Conservation (phyloP, 2,113 vertebrate species). For the Dipodomys ordii region DNA sequence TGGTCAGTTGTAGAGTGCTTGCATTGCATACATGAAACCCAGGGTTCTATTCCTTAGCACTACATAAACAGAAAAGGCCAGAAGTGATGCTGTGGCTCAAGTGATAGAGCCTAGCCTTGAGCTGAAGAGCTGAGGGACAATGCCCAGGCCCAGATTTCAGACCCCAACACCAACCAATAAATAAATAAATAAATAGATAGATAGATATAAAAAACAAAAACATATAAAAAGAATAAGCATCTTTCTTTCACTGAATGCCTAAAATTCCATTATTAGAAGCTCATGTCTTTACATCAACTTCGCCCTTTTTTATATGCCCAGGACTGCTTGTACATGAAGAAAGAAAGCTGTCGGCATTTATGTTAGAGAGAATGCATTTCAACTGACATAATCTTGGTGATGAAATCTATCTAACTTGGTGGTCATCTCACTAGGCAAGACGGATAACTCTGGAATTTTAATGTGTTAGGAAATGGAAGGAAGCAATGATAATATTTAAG, state of each 20-base stretch:
- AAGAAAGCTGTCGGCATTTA: not conserved
- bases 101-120: no score
- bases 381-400: not conserved
- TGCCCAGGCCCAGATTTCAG: no score
- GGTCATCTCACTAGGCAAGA: not conserved
- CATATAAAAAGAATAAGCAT: not conserved
- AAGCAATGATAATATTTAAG: not conserved
- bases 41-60: no score
- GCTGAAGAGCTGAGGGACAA: no score
- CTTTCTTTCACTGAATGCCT: constrained; percentile 32
- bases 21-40: no score
- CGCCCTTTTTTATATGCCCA: not conserved
- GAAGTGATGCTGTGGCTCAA: no score
- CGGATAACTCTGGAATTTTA: constrained; percentile 36
- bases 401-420: constrained; percentile 44
- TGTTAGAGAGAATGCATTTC: not conserved
- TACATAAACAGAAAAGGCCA: no score
- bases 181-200: no score
- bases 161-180: no score
- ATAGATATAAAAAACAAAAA: not conserved
- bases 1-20: no score
- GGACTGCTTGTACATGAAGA: not conserved
- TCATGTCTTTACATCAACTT: constrained; percentile 30
- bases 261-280: constrained; percentile 16
- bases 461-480: not conserved